Evolutionary conservation across 30 jellyfish, hydroid and myxozoan species (phyloP), one percentile per base, ranked within the genome.

Genomic region (Hydra vulgaris): DNA sequence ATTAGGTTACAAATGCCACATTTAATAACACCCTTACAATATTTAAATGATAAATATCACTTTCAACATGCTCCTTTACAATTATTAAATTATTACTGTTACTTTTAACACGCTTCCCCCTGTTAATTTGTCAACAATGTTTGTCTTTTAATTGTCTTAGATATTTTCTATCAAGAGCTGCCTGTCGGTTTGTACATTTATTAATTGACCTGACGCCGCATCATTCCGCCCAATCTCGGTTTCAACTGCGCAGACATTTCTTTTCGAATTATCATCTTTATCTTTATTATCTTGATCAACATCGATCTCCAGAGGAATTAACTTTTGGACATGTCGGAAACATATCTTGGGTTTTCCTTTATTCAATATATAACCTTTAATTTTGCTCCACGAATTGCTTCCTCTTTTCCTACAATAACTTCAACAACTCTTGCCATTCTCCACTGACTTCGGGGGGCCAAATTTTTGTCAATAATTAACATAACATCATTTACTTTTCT

Each of bases 341-440:
- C 54, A 22, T 22, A 25, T 21, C 66, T 27, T 15, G 22, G 53
- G 8, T 21, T 15, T 22, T 1, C 53, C 53, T 26, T 71, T 18
- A n/a, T 22, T 22, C 16, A 53, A 22, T 71, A 61, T 21, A 53
- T 71, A 18, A 21, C 26, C 16, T 17, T 71, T 17, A 21, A 19
- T 18, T 73, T 73, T 26, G 81, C 81, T 73, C 81, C 81, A 21
- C 81, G 27, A n/a, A 1, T 73, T 21, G 27, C 53, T 22, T 54
- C 72, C 17, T 73, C 81, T 25, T 25, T 21, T 21, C 81, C 81
- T 21, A 7, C 53, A 17, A 73, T 25, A 78, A 77, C 54, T 55
- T 77, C 53, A 15, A n/a, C 84, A 22, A 77, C 84, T 27, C 24
- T 52, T 7, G 54, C 84, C 79, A 25, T 75, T 77, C 80, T 52